Evolutionary conservation across 2,113 vertebrate genomes (phyloP), one percentile per base, ranked within the genome.

Genomic region (Callipepla squamata): DNA sequence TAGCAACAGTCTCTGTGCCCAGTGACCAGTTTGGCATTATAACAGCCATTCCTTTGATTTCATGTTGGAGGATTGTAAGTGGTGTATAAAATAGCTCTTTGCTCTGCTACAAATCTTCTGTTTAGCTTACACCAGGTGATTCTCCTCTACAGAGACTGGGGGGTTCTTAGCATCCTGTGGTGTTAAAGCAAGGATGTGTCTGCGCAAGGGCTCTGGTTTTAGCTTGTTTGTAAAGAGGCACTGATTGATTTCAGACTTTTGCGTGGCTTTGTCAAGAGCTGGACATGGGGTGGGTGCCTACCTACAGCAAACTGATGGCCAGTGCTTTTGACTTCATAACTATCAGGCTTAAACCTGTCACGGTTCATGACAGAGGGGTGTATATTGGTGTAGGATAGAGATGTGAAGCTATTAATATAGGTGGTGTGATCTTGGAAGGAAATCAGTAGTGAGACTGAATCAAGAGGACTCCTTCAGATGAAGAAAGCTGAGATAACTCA

Each of bases 291-390:
- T 45, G 32, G 26, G 16, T 36, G 25, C 16, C 38, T 38, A n/a
- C 30, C 21, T 8, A 7, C 66, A 50, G 6, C 0, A 36, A 25
- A 7, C 13, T 6, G 2, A 7, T n/a, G 57, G 18, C 19, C 36
- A 6, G 16, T 8, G 47, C 1, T 0, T 42, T 40, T 38, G 18
- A 19, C 7, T 48, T 40, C 18, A 1, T 19, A 14, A 16, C 17
- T 30, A 20, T 22, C 13, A 2, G 28, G n/a, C 9, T 69, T 74
- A 28, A 30, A 7, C 9, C 30, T 1, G 3, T 3, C 5, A 1
- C 2, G 5, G 9, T 1, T 55, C 0, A 1, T 30, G 15, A 4
- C 11, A 30, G n/a, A n/a, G 25, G 9, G 25, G 44, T 6, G 2
- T 12, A 18, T 7, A 7, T 61, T 32, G 21, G 26, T 2, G 40